phyloP scores from a whole-genome alignment of 2,113 vertebrate species.

The Myiozetetes cayanensis region DNA sequence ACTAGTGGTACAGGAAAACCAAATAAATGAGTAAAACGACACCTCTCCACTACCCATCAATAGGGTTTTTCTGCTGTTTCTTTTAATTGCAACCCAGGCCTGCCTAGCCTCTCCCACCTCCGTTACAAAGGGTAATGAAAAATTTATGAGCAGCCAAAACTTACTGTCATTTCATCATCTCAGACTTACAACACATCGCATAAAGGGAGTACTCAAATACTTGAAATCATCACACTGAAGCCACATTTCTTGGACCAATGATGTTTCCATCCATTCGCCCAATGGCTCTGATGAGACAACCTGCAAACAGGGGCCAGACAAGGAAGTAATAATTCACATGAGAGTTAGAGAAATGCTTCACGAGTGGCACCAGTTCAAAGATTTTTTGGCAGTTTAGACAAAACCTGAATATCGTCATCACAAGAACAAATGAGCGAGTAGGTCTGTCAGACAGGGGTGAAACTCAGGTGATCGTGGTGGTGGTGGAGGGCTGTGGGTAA shows the following conservation, averaged over 20 bases:
- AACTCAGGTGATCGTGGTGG: background rate
- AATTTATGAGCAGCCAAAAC: background rate
- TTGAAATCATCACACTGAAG: background rate
- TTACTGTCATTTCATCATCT: background rate
- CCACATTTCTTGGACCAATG: background rate
- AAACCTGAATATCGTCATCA: accelerated
- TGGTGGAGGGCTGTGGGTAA: background rate
- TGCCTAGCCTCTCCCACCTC: background rate
- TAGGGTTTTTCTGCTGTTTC: background rate
- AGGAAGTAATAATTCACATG: background rate
- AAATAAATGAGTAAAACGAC: background rate
- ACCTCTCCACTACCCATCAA: background rate
- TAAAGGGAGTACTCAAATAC: background rate
- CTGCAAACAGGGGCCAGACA: background rate
- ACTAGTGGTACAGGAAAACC: background rate
- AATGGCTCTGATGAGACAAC: background rate
- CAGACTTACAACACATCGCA: background rate
- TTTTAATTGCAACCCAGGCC: background rate
- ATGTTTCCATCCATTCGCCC: background rate
- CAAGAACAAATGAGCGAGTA: background rate
- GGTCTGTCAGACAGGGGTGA: background rate
- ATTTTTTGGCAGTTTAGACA: background rate
- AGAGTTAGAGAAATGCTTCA: background rate
- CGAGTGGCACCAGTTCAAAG: background rate
- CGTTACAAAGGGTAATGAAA: background rate